Conservation (phyloP, 2,113 vertebrate genomes). For the Poeciliopsis turrubarensis region DNA sequence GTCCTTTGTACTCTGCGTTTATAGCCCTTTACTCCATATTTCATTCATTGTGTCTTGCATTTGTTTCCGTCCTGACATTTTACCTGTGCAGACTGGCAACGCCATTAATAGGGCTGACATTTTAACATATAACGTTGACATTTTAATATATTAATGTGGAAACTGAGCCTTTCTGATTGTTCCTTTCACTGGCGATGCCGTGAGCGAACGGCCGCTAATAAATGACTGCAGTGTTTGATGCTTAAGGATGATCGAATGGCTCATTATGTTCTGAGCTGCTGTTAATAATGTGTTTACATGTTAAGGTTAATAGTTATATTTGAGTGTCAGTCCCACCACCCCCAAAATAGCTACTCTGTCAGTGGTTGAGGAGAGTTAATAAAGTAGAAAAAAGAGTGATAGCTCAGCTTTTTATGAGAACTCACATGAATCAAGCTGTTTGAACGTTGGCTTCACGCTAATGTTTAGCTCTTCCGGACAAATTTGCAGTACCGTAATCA, state of each 20-base stretch:
- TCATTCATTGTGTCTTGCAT: slow-evolving; percentile 39
- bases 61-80: slow-evolving; percentile 75
- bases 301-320: slow-evolving; percentile 59
- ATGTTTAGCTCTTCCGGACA: too few relatives aligned
- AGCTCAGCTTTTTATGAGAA: not conserved
- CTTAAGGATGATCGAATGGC: slow-evolving; percentile 47
- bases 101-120: slow-evolving; percentile 76
- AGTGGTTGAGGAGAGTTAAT: slow-evolving; percentile 18
- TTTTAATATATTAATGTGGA: slow-evolving; percentile 70
- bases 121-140: slow-evolving; percentile 79
- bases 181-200: slow-evolving; percentile 45
- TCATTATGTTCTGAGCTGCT: slow-evolving; percentile 46
- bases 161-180: slow-evolving; percentile 65
- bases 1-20: slow-evolving; percentile 32
- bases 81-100: slow-evolving; percentile 66
- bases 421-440: not conserved
- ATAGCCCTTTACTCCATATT: not conserved
- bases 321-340: slow-evolving; percentile 30
- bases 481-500: too few relatives aligned
- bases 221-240: slow-evolving; percentile 42
- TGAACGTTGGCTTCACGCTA: not conserved
- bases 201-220: slow-evolving; percentile 46
- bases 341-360: slow-evolving; percentile 11
- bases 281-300: slow-evolving; percentile 52
- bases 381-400: slow-evolving; percentile 8